Evolutionary conservation across 2,888 invertebrate genomes (phyloP).

Genomic region (Nipponacmea schrenckii): DNA sequence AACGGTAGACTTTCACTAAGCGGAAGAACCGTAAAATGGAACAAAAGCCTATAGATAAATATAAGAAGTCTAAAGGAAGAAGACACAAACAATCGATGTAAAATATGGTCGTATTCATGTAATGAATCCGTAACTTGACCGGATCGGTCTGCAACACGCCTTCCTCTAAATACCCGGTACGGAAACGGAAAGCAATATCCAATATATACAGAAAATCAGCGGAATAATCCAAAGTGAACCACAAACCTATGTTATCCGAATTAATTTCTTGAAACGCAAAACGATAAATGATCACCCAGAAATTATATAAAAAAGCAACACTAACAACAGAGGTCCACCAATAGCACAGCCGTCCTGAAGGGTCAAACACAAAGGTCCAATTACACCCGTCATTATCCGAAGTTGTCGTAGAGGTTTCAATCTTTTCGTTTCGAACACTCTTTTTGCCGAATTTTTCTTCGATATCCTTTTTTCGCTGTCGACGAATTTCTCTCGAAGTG

Average conservation of each 20-base stretch:
- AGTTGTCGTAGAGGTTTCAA: slow-evolving; percentile 67
- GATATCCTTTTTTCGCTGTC: slow-evolving; percentile 67
- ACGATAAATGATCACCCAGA: slow-evolving; percentile 86
- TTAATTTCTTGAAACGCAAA: slow-evolving; percentile 98
- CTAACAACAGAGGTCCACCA: slow-evolving; percentile 68
- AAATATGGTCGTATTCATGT: slow-evolving; percentile 97
- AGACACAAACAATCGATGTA: slow-evolving; percentile 99
- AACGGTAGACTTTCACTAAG: slow-evolving; percentile 95
- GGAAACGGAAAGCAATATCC: slow-evolving; percentile 96
- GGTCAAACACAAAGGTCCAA: slow-evolving; percentile 94
- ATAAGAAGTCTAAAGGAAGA: slow-evolving; percentile 96
- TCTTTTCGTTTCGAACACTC: slow-evolving; percentile 38
- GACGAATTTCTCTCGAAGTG: slow-evolving; percentile 72
- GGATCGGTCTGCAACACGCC: slow-evolving; percentile 97
- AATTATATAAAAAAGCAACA: slow-evolving; percentile 67
- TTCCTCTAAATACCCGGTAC: slow-evolving; percentile 96
- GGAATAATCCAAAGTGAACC: slow-evolving; percentile 97
- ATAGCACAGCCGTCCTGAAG: slow-evolving; percentile 84
- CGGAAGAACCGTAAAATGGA: slow-evolving; percentile 95
- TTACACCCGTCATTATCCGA: slow-evolving; percentile 74
- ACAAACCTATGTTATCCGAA: slow-evolving; percentile 85
- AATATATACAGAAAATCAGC: slow-evolving; percentile 95
- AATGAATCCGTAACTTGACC: slow-evolving; percentile 91
- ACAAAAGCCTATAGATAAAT: slow-evolving; percentile 93
- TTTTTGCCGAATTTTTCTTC: slow-evolving; percentile 67